These are phyloP conservation scores for Tricholaema leucomelas DNA, from an alignment of 2,113 vertebrate genomes.

Conservation along the genomic window DNA sequence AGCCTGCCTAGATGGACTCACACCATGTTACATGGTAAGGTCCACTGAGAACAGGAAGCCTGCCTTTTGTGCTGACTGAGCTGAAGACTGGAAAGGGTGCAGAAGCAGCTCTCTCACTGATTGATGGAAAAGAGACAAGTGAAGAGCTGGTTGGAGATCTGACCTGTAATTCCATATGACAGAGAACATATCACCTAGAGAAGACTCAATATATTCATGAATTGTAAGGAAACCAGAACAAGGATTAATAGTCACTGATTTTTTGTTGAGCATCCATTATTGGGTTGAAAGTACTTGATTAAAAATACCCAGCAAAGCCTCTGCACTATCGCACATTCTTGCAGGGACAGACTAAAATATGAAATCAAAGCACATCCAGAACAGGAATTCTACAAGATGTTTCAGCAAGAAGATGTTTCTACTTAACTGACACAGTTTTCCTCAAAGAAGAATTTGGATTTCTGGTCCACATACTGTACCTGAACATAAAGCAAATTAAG, in stretches of 20 bases:
- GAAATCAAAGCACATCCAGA: background rate
- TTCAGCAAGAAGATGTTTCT: background rate
- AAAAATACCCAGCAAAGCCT: background rate
- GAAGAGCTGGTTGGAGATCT: background rate
- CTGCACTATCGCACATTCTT: background rate
- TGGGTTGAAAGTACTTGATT: background rate
- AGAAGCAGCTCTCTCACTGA: background rate
- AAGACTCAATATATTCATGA: background rate
- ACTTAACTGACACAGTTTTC: background rate
- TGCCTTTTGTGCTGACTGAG: background rate
- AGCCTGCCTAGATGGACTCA: background rate
- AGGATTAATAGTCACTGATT: background rate
- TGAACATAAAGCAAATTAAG: conserved; percentile 98
- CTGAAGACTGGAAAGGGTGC: background rate
- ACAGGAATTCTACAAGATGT: background rate
- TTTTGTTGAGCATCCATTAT: background rate
- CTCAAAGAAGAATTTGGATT: background rate
- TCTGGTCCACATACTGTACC: conserved; percentile 70
- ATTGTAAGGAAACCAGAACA: background rate
- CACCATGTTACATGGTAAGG: background rate
- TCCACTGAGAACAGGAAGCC: background rate
- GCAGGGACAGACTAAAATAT: background rate
- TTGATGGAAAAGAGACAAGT: background rate
- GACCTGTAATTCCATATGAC: background rate
- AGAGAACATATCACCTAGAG: background rate